These are phyloP conservation scores for Myrmecobius fasciatus DNA, from an alignment of 2,113 vertebrate genomes.

Conservation along the genomic window DNA sequence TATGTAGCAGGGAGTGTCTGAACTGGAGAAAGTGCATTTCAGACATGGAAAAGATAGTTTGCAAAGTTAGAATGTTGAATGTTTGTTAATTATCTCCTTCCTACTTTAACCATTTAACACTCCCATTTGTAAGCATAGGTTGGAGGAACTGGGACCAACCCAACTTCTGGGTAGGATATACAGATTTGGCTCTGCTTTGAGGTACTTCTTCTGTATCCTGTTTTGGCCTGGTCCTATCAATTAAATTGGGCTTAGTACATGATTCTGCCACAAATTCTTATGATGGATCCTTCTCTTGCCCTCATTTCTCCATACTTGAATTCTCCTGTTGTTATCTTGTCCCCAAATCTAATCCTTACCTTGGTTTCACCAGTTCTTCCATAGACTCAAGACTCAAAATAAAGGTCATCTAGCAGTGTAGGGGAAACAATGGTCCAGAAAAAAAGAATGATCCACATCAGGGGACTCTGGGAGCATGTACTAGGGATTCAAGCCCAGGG, in stretches of 20 bases:
- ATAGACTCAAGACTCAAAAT: not conserved
- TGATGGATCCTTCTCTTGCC: not conserved
- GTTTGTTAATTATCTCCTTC: not conserved
- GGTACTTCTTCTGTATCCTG: not conserved
- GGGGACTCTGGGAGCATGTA: not conserved
- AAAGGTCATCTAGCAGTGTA: not conserved
- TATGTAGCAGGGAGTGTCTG: not conserved
- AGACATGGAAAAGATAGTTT: not conserved
- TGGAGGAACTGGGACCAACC: not conserved
- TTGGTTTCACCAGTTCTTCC: not conserved
- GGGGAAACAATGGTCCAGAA: not conserved
- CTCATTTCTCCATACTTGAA: not conserved
- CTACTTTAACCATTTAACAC: not conserved
- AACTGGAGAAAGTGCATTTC: not conserved
- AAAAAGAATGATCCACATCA: not conserved
- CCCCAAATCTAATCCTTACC: too few species aligned
- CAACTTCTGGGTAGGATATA: not conserved
- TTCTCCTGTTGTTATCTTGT: not conserved
- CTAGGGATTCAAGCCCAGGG: too few species aligned
- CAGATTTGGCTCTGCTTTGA: not conserved
- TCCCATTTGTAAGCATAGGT: not conserved
- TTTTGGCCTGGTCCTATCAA: too few species aligned
- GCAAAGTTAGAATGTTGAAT: not conserved
- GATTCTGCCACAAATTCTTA: not conserved
- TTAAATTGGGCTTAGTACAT: not conserved